Evolutionary conservation across 1,140 invertebrate genomes (phyloP).

Genomic region (Bombus balteatus): DNA sequence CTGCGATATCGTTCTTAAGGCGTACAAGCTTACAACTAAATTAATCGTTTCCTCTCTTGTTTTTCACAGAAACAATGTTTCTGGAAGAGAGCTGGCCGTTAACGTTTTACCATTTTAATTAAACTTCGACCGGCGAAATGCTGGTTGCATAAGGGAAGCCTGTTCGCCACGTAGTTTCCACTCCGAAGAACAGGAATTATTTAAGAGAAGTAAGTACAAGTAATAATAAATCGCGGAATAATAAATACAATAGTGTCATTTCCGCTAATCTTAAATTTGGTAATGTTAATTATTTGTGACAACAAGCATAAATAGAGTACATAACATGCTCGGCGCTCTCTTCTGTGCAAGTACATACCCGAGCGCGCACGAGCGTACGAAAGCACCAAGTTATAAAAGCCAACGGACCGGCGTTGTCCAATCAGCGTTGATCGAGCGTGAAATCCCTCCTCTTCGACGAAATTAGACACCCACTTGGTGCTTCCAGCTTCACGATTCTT

Average conservation of each 20-base stretch:
- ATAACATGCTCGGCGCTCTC: neutral
- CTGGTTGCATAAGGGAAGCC: neutral
- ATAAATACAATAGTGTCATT: neutral
- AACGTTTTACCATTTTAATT: neutral
- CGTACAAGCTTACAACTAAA: constrained; percentile 30
- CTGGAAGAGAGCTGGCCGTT: neutral
- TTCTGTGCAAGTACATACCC: neutral
- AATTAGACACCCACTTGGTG: constrained; percentile 62
- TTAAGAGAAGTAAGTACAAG: neutral
- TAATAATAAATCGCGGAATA: neutral
- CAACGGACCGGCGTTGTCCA: constrained; percentile 49
- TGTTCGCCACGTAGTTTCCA: too few relatives aligned
- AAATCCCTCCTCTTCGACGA: constrained; percentile 60
- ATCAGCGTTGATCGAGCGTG: constrained; percentile 62
- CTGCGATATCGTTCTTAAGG: constrained; percentile 45
- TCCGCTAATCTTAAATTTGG: neutral
- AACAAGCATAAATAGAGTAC: neutral
- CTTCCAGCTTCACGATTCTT: constrained; percentile 28
- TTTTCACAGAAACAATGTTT: constrained; percentile 22
- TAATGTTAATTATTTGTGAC: neutral
- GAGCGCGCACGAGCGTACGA: neutral
- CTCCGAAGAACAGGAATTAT: neutral
- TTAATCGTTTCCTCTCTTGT: constrained; percentile 48
- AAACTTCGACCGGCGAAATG: neutral
- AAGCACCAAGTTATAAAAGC: constrained; percentile 46